phyloP scores from a whole-genome alignment of 2,888 invertebrate species.

The Mesoligia furuncula region DNA sequence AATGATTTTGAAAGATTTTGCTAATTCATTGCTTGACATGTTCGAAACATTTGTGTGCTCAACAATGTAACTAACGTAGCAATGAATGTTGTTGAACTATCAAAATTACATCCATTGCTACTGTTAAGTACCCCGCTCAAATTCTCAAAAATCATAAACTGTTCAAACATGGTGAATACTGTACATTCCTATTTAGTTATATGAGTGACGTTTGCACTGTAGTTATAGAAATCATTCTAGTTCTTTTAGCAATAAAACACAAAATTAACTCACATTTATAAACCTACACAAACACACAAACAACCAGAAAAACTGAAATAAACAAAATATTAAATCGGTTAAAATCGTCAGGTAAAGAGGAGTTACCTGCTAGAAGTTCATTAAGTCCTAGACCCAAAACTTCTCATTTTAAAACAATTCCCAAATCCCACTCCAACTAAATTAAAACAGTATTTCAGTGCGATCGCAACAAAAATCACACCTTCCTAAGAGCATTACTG shows the following conservation, averaged over 20 bases:
- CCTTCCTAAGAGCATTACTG: constrained; percentile 88
- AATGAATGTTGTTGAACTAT: too few relatives aligned
- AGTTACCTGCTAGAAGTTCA: constrained; percentile 3
- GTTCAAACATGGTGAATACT: background rate
- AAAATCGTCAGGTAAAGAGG: background rate
- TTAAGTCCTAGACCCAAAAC: constrained; percentile 10
- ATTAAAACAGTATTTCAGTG: constrained; percentile 66
- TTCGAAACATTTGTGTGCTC: too few relatives aligned
- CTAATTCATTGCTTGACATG: too few relatives aligned
- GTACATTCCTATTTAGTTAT: background rate
- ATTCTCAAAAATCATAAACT: background rate
- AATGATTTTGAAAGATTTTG: too few relatives aligned
- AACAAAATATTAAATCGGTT: background rate
- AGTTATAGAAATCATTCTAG: background rate
- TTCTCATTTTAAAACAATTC: constrained; percentile 42
- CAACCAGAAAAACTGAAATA: too few relatives aligned
- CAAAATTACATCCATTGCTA: too few relatives aligned
- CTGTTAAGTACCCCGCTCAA: too few relatives aligned
- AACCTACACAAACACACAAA: background rate
- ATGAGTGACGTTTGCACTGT: background rate
- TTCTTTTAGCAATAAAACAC: background rate
- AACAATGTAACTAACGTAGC: too few relatives aligned
- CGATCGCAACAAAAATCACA: constrained; percentile 84
- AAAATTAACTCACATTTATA: background rate
- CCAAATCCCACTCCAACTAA: constrained; percentile 38